Conservation (phyloP, 2,888 invertebrate species). For the Aelia acuminata region DNA sequence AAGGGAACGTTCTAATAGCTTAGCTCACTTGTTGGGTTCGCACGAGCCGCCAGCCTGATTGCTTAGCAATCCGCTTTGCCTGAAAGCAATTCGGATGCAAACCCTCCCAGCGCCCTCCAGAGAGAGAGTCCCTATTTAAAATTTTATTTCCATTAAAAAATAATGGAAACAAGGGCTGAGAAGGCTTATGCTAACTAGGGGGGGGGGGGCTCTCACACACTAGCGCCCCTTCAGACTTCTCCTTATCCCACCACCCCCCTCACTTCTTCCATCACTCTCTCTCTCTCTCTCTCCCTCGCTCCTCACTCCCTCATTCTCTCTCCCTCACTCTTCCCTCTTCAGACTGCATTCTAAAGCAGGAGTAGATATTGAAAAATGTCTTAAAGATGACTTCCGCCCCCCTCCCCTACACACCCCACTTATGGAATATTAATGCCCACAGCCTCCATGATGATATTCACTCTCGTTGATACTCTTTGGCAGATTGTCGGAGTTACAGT, state of each 20-base stretch:
- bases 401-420: background rate
- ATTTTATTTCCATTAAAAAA: constrained; percentile 65
- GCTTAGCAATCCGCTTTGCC: constrained; percentile 53
- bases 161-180: constrained; percentile 64
- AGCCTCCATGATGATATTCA: constrained; percentile 18
- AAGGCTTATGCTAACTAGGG: constrained; percentile 64
- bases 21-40: background rate
- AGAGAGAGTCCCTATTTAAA: constrained; percentile 62
- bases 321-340: background rate
- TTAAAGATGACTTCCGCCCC: constrained; percentile 19
- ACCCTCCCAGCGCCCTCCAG: constrained; percentile 54
- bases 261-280: background rate
- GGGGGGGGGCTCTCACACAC: constrained; percentile 60
- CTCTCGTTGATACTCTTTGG: constrained; percentile 13
- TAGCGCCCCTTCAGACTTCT: background rate
- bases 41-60: background rate
- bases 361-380: constrained; percentile 47
- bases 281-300: too few species aligned
- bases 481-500: constrained; percentile 4
- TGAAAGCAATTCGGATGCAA: constrained; percentile 65
- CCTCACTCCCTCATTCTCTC: background rate
- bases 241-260: too few species aligned
- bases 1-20: background rate
- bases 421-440: constrained; percentile 5
- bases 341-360: constrained; percentile 20